phyloP scores from a whole-genome alignment of 2,888 invertebrate genomes.

The Lysandra coridon region DNA sequence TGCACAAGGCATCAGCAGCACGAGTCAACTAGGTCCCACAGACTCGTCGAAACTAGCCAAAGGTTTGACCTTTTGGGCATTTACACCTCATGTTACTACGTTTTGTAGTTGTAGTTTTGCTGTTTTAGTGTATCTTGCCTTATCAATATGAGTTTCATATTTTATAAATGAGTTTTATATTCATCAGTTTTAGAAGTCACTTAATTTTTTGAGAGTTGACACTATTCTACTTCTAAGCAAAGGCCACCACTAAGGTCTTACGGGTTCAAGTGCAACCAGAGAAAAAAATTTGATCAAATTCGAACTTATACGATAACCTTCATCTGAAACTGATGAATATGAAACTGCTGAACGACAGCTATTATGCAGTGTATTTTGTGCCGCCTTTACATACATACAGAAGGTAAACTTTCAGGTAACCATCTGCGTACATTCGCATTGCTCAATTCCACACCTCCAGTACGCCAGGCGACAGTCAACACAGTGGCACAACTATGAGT shows the following conservation, averaged over 20 bases:
- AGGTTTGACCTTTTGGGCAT: slow-evolving; percentile 65
- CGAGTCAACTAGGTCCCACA: slow-evolving; percentile 70
- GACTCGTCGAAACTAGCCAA: slow-evolving; percentile 61
- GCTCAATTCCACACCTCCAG: slow-evolving; percentile 52
- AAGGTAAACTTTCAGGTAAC: slow-evolving; percentile 64
- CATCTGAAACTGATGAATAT: background rate
- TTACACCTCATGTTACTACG: slow-evolving; percentile 51
- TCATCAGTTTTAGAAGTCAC: background rate
- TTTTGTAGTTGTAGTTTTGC: slow-evolving; percentile 47
- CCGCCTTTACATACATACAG: slow-evolving; percentile 31
- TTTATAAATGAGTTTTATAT: background rate
- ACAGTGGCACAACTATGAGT: slow-evolving; percentile 63
- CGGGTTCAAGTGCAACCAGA: too few species aligned
- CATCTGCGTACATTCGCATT: slow-evolving; percentile 60
- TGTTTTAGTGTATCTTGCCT: background rate
- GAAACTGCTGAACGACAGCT: background rate
- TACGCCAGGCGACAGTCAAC: slow-evolving; percentile 59
- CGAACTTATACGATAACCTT: too few species aligned
- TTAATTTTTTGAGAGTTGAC: too few species aligned
- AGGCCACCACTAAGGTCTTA: too few species aligned
- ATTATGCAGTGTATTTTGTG: slow-evolving; percentile 23
- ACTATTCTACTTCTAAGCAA: too few species aligned
- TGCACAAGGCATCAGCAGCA: slow-evolving; percentile 70
- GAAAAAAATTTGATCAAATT: too few species aligned
- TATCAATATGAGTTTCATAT: background rate